Conservation (phyloP, 2,113 vertebrate species). For the Cyprinodon variegatus region DNA sequence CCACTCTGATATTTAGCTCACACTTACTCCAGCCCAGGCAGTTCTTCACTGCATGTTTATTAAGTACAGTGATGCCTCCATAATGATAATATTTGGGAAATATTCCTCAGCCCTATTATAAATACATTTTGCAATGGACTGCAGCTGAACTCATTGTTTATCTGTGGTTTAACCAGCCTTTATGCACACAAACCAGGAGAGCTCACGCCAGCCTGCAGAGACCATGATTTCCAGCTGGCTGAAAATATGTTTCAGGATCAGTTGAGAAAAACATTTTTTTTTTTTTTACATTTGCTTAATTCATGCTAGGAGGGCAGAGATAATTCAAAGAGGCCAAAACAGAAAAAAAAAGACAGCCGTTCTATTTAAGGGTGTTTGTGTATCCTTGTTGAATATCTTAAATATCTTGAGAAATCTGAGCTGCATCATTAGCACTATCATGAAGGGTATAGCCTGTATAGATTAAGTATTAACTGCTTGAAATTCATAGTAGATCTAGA, state of each 20-base stretch:
- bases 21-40: not conserved
- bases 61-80: not conserved
- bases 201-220: conserved; percentile 17
- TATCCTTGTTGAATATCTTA: conserved; percentile 9
- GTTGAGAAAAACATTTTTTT: conserved; percentile 12
- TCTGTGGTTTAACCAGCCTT: conserved; percentile 14
- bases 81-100: not conserved
- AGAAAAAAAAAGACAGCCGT: conserved; percentile 10
- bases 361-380: conserved; percentile 10
- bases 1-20: not conserved
- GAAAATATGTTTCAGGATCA: conserved; percentile 42
- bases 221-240: conserved; percentile 39
- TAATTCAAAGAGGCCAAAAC: not conserved
- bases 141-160: not conserved
- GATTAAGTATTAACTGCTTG: conserved; percentile 5
- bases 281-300: conserved; percentile 5
- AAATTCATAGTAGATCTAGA: conserved; percentile 31
- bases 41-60: not conserved
- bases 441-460: conserved; percentile 17
- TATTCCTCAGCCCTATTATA: not conserved
- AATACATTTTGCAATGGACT: not conserved
- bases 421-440: conserved; percentile 51
- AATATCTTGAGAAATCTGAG: conserved; percentile 45
- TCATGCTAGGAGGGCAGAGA: conserved; percentile 1
- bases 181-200: conserved; percentile 1